Percentiles rank a stretch among this genome's conserved stretches.
phyloP scores from a whole-genome alignment of 2,888 invertebrate species.

The Epinotia nisella region DNA sequence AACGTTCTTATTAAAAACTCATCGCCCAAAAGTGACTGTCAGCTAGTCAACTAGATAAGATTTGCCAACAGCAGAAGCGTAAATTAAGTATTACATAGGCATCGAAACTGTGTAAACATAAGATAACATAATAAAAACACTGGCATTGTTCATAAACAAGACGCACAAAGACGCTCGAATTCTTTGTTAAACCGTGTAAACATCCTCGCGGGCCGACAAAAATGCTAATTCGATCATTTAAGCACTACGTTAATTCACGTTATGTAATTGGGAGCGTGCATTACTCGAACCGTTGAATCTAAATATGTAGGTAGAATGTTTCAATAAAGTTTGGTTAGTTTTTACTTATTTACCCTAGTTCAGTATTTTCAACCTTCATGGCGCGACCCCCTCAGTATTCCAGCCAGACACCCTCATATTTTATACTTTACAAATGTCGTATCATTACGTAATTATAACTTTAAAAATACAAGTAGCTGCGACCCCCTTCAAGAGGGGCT shows the following conservation, averaged over 20 bases:
- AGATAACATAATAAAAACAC: slow-evolving; percentile 12
- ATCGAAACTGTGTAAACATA: not conserved
- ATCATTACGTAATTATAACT: no score
- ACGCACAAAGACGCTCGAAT: not conserved
- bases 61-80: not conserved
- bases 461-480: no score
- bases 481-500: no score
- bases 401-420: no score
- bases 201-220: slow-evolving; percentile 37
- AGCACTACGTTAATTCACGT: slow-evolving; percentile 22
- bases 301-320: slow-evolving; percentile 1
- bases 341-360: not conserved
- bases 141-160: slow-evolving; percentile 13
- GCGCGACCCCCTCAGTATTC: no score
- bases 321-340: not conserved
- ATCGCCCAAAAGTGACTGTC: no score
- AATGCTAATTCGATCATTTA: slow-evolving; percentile 35
- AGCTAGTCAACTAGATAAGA: not conserved
- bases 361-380: no score
- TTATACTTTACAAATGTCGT: no score
- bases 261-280: slow-evolving; percentile 30
- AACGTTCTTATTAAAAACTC: no score
- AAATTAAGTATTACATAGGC: not conserved
- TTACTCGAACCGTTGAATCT: slow-evolving; percentile 29
- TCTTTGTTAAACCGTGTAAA: slow-evolving; percentile 34